Conservation (phyloP, 2,113 vertebrate species). For the Ammospiza caudacuta region DNA sequence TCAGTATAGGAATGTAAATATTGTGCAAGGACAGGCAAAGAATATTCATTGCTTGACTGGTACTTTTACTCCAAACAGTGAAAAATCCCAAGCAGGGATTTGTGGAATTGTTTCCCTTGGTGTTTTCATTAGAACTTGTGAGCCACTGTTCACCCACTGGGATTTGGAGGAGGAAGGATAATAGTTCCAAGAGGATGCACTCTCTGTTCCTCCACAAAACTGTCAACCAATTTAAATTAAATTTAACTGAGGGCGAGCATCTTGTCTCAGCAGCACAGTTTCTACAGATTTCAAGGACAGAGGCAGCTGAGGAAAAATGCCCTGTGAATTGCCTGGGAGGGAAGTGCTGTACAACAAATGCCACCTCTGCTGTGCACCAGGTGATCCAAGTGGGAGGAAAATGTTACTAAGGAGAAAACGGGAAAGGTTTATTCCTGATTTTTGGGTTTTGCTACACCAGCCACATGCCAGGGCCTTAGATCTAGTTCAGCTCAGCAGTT, state of each 20-base stretch:
- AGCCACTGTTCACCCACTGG: not conserved
- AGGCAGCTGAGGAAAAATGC: not conserved
- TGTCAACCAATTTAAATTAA: not conserved
- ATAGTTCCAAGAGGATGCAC: not conserved
- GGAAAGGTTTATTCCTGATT: not conserved
- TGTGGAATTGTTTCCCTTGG: not conserved
- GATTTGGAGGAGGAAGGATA: not conserved
- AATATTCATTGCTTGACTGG: not conserved
- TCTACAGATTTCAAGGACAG: not conserved
- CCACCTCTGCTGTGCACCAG: not conserved
- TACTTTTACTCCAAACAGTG: not conserved
- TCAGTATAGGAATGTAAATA: not conserved
- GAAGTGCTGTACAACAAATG: not conserved
- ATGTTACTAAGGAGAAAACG: not conserved
- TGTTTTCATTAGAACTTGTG: not conserved
- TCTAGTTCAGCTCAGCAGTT: not conserved
- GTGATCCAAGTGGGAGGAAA: not conserved
- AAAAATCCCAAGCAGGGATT: not conserved
- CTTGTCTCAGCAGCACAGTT: not conserved
- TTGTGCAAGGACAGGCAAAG: not conserved
- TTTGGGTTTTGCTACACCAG: not conserved
- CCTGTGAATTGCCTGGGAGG: not conserved
- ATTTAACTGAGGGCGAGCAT: not conserved
- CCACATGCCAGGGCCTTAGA: not conserved
- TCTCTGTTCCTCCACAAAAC: not conserved